Evolutionary conservation across 1,140 invertebrate species (phyloP), one percentile per base, ranked within the genome.

Genomic region (Drosophila burlai): DNA sequence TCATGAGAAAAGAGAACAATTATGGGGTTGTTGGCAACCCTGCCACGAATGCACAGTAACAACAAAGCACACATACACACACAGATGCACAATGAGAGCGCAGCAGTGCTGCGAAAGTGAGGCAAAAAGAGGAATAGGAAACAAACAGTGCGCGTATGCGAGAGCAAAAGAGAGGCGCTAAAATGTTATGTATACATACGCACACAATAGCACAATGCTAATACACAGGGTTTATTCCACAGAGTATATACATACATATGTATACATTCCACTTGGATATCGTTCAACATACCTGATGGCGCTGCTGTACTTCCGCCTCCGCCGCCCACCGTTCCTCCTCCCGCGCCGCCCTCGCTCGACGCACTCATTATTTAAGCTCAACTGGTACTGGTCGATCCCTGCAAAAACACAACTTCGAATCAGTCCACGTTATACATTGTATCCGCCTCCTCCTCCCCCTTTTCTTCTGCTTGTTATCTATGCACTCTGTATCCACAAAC

Each of bases 121-220:
- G 45, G 43, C 62, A 50, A 38, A 86, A 87, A 73, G 55, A 64
- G 50, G 73, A 87, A 80, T 49, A 45, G 42, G 80, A 83, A 83
- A 83, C 80, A 86, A 86, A 87, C 83, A 87, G 76, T 86, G 80
- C 83, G 67, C 80, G 72, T 83, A 89, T 76, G 76, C 43, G 47
- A 87, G 64, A 69, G 67, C 67, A 83, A 87, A 80, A 86, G 65
- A 64, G 66, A 86, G 81, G 66, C 64, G 49, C 64, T 67, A 50
- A 81, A 79, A 76, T 87, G 68, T 86, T 86, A 83, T 83, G 74
- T 78, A 89, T 81, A 89, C 73, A 87, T 54, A 87, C 72, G 59
- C 59, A 72, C 55, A 79, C 76, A 78, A 31, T 26, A 15, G 34
- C 29, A 67, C 60, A 80, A 57, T 62, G 66, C 75, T 64, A 62